Evolutionary conservation across 2,113 vertebrate genomes (phyloP), one percentile per base, ranked within the genome.

Genomic region (Oenanthe oenanthe): DNA sequence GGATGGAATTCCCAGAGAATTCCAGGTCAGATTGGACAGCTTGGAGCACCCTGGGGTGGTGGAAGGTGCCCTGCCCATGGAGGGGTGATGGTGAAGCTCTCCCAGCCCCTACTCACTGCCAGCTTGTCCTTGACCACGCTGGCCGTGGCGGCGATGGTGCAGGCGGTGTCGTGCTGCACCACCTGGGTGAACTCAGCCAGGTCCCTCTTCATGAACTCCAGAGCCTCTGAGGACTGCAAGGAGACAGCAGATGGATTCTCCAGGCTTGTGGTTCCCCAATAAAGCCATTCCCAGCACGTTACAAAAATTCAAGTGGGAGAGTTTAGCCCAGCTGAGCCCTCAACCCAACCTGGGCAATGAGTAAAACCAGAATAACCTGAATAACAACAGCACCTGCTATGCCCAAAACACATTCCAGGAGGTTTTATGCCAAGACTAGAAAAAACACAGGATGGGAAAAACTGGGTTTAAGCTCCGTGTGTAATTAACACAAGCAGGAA

Each of bases 141-240:
- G 91, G 99, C 99, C 0, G 99, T 99, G 31, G 99, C 99, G 7
- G 99, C 99, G 8, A 99, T 99, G 9, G 99, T 99, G 94, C 99
- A 99, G n/a, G 99, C 98, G 0, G 99, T 99, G 97, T 99, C 99
- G 96, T 99, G 99, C 95, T 99, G 99, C 50, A 99, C 99, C 48
- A 99, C 99, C 56, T 98, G 99, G 6, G 98, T 98, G 92, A 99
- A 99, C 96, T 99, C 99, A 0, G 99, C 98, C 96, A 99, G 97
- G 97, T 99, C 99, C 91, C 99, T 97, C 67, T 99, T 99, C 97
- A 99, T 98, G 97, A 99, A 99, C 26, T 99, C 99, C 95, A 99
- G 95, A 51, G 99, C 99, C 96, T 99, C 99, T 9, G 99, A 97
- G 71, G 99, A 99, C 99, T 99, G 96, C 8, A 83, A 34, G 72